These are phyloP conservation scores for Atrichornis clamosus DNA, from an alignment of 2,113 vertebrate species.

Conservation along the genomic window DNA sequence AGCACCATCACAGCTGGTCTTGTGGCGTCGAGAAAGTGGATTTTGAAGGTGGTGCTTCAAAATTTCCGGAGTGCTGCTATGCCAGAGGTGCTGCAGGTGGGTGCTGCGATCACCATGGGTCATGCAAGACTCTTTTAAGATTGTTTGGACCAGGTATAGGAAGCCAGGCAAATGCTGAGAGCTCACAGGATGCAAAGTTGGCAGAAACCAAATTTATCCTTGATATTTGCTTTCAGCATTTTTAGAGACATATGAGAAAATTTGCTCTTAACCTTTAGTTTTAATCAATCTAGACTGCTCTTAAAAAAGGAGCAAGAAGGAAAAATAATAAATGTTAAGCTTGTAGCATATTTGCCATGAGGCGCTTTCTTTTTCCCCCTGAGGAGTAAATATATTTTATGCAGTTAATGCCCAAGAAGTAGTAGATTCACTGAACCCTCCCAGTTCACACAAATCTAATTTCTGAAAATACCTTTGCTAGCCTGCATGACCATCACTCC, in stretches of 20 bases:
- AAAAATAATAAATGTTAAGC: background rate
- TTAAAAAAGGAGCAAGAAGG: background rate
- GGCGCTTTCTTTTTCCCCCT: background rate
- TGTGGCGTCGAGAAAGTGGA: background rate
- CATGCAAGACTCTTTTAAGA: background rate
- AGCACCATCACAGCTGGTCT: background rate
- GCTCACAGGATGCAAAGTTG: background rate
- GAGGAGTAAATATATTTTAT: background rate
- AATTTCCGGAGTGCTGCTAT: background rate
- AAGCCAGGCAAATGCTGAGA: background rate
- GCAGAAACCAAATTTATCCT: background rate
- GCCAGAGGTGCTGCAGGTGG: background rate
- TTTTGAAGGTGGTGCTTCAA: background rate
- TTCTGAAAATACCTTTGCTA: background rate
- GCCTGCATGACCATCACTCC: background rate
- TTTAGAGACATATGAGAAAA: background rate
- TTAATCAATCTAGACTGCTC: background rate
- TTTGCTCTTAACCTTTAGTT: background rate
- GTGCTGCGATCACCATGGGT: background rate
- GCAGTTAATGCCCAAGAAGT: background rate
- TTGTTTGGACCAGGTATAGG: accelerated
- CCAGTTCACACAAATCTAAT: background rate
- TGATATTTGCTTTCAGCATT: background rate
- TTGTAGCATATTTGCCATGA: background rate
- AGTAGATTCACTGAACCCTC: background rate